Conservation (phyloP, 2,888 invertebrate genomes). For the Sceliomorpha sp. region DNA sequence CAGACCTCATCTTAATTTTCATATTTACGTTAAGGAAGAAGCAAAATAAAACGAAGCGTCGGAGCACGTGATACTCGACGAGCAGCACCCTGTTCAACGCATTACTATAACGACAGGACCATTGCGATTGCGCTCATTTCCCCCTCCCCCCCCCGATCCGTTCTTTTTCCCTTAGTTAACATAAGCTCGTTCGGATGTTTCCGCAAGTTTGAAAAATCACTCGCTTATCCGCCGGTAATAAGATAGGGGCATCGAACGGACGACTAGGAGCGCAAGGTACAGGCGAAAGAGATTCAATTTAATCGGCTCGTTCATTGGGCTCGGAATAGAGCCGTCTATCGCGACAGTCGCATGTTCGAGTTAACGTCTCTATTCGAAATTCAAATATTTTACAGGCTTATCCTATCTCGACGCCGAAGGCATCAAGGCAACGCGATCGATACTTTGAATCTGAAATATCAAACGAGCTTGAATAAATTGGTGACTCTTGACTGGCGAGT, state of each 20-base stretch:
- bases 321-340: conserved; percentile 35
- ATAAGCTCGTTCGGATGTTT: conserved; percentile 1
- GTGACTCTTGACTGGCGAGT: conserved; percentile 11
- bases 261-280: too few species aligned
- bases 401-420: conserved; percentile 25
- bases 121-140: too few species aligned
- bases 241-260: conserved; percentile 3
- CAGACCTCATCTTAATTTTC: conserved; percentile 53
- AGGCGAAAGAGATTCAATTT: conserved; percentile 27
- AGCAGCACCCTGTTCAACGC: conserved; percentile 18
- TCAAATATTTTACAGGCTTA: conserved; percentile 37
- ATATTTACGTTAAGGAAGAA: conserved; percentile 28
- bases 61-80: conserved; percentile 29
- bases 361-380: conserved; percentile 51
- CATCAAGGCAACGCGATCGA: conserved; percentile 28
- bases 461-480: conserved; percentile 39
- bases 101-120: conserved; percentile 28
- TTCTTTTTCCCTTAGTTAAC: not conserved
- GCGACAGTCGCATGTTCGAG: conserved; percentile 16
- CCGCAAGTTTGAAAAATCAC: conserved; percentile 1
- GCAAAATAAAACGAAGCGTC: conserved; percentile 24
- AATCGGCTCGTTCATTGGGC: conserved; percentile 26
- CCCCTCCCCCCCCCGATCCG: not conserved
- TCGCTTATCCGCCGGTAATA: conserved; percentile 32
- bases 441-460: conserved; percentile 36